Base-by-base conservation (phyloP, 2,797 vertebrate species). In the Anolis apletophallus region DNA sequence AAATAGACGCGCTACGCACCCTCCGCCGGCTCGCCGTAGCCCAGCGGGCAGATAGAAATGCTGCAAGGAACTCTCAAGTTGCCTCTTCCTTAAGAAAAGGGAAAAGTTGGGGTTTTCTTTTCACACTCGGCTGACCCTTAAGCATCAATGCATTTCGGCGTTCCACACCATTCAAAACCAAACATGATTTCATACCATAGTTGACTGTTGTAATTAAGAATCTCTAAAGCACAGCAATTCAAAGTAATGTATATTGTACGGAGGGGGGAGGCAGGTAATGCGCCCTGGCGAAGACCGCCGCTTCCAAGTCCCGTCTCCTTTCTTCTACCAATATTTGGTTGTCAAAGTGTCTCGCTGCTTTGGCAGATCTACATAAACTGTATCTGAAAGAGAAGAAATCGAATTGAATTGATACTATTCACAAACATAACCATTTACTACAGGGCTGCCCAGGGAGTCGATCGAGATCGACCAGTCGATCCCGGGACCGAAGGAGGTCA, bases 281-380 rank as follows among this genome's bases (percentile, higher is more conserved):
- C 91, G 89, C 94, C 94, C 93, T 95, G 93, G 92, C 91, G 86
- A 93, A 92, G 86, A 93, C 93, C 71, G 90, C 83, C 90, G 85
- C 92, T 73, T 86, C 57, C 92, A 91, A 91, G 88, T 91, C 88
- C 87, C 87, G 90, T 92, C 90, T 54, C 88, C 85, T 93, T 93
- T 94, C 92, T 93, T 94, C 92, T 93, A 95, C 95, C 95, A 94
- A 91, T 94, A 95, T 96, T 96, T 96, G 95, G 95, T 96, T 95
- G 91, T 89, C 93, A 90, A 93, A 89, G 82, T 86, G 90, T 94
- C 94, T 93, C 93, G 90, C 83, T 93, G 94, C 94, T 95, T 95
- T 95, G 95, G 94, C 69, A 86, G 87, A 72, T 94, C 89, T 95
- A 96, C 96, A 96, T 96, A 73, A 96, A 96, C 89, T 96, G 96